Conservation (phyloP, 37 sponge, comb jelly and placozoan genomes). For the Hormiphora californensis region DNA sequence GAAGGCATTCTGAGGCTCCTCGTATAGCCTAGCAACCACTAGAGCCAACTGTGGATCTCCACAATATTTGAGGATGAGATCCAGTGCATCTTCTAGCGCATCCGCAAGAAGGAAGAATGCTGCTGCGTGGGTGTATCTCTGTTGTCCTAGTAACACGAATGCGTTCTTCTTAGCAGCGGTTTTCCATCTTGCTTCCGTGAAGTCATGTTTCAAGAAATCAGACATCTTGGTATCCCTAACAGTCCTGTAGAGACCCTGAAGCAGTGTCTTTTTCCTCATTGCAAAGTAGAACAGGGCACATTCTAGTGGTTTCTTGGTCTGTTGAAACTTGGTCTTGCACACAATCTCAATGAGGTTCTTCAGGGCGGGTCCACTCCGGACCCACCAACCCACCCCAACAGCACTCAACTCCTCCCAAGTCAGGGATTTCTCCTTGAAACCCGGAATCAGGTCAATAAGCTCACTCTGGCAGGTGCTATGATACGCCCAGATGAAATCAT, state of each 20-base stretch:
- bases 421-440: conserved; percentile 64
- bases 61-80: conserved; percentile 75
- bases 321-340: conserved; percentile 71
- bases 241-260: conserved; percentile 60
- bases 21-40: conserved; percentile 76
- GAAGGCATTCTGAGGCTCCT: conserved; percentile 63
- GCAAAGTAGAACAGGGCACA: conserved; percentile 91
- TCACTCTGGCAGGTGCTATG: conserved; percentile 86
- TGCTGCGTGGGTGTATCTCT: conserved; percentile 90
- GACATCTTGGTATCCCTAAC: conserved; percentile 70
- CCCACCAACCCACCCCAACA: conserved; percentile 92
- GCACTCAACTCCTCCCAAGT: conserved; percentile 74
- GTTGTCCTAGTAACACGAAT: conserved; percentile 81
- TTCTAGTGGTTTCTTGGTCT: conserved; percentile 79
- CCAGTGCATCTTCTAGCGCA: conserved; percentile 87
- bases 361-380: conserved; percentile 74
- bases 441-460: conserved; percentile 73
- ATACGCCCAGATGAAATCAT: conserved; percentile 89
- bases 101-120: conserved; percentile 91
- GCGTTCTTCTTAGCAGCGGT: conserved; percentile 95
- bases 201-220: conserved; percentile 80
- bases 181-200: conserved; percentile 82
- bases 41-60: conserved; percentile 84
- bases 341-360: conserved; percentile 77
- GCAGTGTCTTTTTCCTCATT: conserved; percentile 80